Percentiles rank a stretch among this genome's conserved stretches.
Evolutionary conservation across 2,888 invertebrate species (phyloP).

Genomic region (Itoplectis maculator): DNA sequence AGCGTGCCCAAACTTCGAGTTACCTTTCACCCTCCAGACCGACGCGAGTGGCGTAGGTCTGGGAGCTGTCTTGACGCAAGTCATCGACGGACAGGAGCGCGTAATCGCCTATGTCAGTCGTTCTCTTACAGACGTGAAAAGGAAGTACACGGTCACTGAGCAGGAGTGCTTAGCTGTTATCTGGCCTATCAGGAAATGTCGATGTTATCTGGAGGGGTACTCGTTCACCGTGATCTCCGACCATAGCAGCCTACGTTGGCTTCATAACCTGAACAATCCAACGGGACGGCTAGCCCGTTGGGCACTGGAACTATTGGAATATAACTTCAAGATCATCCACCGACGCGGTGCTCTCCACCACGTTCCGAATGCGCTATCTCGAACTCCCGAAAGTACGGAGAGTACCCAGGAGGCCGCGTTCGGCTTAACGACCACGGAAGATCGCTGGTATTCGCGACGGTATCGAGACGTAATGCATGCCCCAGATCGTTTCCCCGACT

Average conservation of each 20-base stretch:
- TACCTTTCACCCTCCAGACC: too few species aligned
- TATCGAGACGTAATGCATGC: not conserved
- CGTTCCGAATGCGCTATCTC: slow-evolving; percentile 8
- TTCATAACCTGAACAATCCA: slow-evolving; percentile 33
- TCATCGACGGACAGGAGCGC: slow-evolving; percentile 43
- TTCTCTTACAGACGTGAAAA: slow-evolving; percentile 39
- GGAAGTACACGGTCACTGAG: too few species aligned
- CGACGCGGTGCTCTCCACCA: not conserved
- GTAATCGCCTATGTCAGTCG: slow-evolving; percentile 68
- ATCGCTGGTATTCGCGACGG: not conserved
- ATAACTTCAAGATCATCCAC: not conserved
- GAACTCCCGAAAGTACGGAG: slow-evolving; percentile 6
- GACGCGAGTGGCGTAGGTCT: too few species aligned
- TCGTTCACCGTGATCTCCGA: too few species aligned
- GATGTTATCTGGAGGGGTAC: too few species aligned
- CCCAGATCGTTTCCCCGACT: not conserved
- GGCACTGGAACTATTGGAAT: not conserved
- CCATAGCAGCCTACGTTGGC: too few species aligned
- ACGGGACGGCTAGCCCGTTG: not conserved
- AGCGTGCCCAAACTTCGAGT: too few species aligned
- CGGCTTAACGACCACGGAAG: not conserved
- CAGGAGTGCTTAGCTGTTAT: too few species aligned
- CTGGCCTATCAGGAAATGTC: too few species aligned
- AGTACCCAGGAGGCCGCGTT: not conserved
- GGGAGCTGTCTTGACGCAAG: too few species aligned